These are phyloP conservation scores for Orthosia gothica DNA, from an alignment of 2,888 invertebrate species.

Conservation along the genomic window DNA sequence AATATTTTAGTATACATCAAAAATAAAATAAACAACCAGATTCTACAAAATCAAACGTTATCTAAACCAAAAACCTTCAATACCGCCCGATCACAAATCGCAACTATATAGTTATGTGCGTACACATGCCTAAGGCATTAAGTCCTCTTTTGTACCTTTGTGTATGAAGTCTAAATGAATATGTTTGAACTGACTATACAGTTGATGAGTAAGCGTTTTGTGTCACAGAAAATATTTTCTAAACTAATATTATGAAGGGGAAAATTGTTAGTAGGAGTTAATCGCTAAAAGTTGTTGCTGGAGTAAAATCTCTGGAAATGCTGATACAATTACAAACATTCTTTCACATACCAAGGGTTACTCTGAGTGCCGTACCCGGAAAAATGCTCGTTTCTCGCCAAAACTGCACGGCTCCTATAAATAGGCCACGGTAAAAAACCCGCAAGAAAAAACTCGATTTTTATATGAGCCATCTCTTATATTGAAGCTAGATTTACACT, in stretches of 20 bases:
- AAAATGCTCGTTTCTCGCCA: too few species aligned
- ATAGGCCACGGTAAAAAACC: too few species aligned
- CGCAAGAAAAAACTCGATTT: too few species aligned
- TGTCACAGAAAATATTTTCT: neutral
- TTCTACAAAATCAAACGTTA: neutral
- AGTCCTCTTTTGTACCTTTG: neutral
- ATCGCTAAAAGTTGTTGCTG: too few species aligned
- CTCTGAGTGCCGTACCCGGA: too few species aligned
- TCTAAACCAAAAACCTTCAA: conserved; percentile 48
- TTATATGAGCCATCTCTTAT: too few species aligned
- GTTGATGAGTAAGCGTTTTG: neutral
- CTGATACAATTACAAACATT: too few species aligned
- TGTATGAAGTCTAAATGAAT: neutral
- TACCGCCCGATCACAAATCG: conserved; percentile 78
- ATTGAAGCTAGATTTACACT: too few species aligned
- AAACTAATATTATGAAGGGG: neutral
- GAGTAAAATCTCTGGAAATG: too few species aligned
- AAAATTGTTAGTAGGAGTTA: neutral
- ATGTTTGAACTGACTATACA: neutral
- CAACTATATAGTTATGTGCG: conserved; percentile 74
- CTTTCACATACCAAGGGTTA: too few species aligned
- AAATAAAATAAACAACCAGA: too few species aligned
- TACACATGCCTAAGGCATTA: conserved; percentile 22
- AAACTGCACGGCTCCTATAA: too few species aligned
- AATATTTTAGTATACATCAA: neutral